These are phyloP conservation scores for Zaprionus lachaisei DNA, from an alignment of 1,140 invertebrate species.

Conservation along the genomic window DNA sequence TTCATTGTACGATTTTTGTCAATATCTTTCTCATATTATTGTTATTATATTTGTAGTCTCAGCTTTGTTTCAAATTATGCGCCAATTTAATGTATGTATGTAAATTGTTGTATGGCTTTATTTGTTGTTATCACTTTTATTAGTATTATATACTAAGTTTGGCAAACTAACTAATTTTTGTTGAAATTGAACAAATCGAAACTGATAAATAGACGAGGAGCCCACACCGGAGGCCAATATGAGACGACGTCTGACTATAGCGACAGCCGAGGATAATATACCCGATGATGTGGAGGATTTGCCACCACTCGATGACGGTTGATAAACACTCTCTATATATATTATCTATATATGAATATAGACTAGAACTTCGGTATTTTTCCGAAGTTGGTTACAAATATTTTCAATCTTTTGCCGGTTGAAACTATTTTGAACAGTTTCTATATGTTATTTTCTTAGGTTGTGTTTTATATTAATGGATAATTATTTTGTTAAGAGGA, in stretches of 20 bases:
- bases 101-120: conserved; percentile 71
- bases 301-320: conserved; percentile 76
- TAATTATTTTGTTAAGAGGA: conserved; percentile 54
- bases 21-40: conserved; percentile 40
- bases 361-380: conserved; percentile 45
- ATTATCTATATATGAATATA: background rate
- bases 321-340: conserved; percentile 32
- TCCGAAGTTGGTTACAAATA: conserved; percentile 57
- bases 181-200: conserved; percentile 24
- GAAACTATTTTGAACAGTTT: conserved; percentile 34
- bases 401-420: conserved; percentile 18
- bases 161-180: conserved; percentile 47
- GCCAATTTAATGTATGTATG: conserved; percentile 79
- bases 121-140: conserved; percentile 41
- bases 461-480: conserved; percentile 39
- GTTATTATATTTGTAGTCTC: conserved; percentile 69
- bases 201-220: conserved; percentile 55
- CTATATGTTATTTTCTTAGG: conserved; percentile 13
- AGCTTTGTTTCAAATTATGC: conserved; percentile 73
- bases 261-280: conserved; percentile 70
- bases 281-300: conserved; percentile 72
- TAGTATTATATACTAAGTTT: conserved; percentile 28
- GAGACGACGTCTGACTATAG: conserved; percentile 80
- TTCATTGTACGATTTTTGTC: conserved; percentile 47
- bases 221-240: conserved; percentile 60